Evolutionary conservation across 2,888 invertebrate genomes (phyloP).

Genomic region (Herminia tarsipennalis): DNA sequence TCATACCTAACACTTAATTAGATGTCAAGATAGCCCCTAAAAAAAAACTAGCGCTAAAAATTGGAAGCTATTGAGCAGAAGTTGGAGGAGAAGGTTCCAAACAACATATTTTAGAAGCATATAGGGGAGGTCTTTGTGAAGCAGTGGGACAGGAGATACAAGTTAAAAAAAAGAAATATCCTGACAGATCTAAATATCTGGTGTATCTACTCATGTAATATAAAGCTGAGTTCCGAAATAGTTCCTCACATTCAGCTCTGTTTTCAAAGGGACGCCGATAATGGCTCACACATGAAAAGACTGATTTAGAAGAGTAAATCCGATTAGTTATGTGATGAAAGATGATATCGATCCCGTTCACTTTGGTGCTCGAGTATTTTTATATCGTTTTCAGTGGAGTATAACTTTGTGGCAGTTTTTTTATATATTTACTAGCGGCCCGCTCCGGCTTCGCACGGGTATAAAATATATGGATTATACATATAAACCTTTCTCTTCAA

Average conservation of each 20-base stretch:
- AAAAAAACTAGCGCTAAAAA: no score
- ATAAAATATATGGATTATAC: no score
- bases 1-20: no score
- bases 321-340: slow-evolving; percentile 22
- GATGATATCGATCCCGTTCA: slow-evolving; percentile 19
- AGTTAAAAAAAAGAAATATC: neutral
- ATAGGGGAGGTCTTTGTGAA: no score
- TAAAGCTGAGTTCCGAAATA: slow-evolving; percentile 1
- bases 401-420: neutral
- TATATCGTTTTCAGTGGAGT: neutral
- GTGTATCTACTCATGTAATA: slow-evolving; percentile 7
- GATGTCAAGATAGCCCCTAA: no score
- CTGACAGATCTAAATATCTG: neutral
- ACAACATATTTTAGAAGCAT: no score
- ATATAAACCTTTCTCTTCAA: no score
- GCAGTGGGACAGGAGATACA: no score
- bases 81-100: no score
- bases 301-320: slow-evolving; percentile 20
- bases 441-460: no score
- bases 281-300: slow-evolving; percentile 13
- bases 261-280: slow-evolving; percentile 31
- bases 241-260: slow-evolving; percentile 17
- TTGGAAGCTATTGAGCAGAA: no score
- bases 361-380: slow-evolving; percentile 4
- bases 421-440: no score